Percentiles rank a stretch among this genome's conserved stretches.
Evolutionary conservation across 2,888 invertebrate species (phyloP).

Genomic region (Drosophila macrospina): DNA sequence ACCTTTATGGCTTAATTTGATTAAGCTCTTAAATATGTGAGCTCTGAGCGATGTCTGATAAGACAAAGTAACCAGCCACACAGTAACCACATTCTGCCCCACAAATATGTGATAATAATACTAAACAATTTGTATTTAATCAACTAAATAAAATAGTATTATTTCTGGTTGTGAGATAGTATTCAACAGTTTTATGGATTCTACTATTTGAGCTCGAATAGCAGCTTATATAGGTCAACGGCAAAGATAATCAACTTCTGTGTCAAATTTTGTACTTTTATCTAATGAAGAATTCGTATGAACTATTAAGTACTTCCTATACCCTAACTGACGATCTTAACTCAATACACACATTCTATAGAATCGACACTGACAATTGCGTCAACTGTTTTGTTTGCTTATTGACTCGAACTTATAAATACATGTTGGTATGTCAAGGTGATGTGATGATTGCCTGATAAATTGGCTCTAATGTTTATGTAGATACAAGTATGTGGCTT

Average conservation of each 20-base stretch:
- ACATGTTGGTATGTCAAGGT: constrained; percentile 80
- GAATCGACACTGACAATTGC: constrained; percentile 48
- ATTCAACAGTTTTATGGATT: background rate
- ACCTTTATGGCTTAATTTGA: constrained; percentile 82
- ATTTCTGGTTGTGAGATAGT: constrained; percentile 14
- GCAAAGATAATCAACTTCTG: constrained; percentile 7
- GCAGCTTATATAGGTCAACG: constrained; percentile 10
- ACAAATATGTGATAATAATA: constrained; percentile 49
- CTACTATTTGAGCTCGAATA: background rate
- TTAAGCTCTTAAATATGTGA: constrained; percentile 80
- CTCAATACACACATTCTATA: constrained; percentile 24
- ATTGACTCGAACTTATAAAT: constrained; percentile 52
- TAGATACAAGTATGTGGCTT: constrained; percentile 32
- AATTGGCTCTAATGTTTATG: constrained; percentile 56
- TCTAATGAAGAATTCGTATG: background rate
- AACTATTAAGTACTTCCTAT: constrained; percentile 10
- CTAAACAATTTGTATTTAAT: constrained; percentile 43
- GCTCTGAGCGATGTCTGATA: constrained; percentile 54
- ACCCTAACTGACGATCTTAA: constrained; percentile 21
- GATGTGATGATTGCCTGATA: constrained; percentile 61
- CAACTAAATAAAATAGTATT: constrained; percentile 13
- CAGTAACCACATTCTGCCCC: constrained; percentile 25
- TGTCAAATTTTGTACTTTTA: constrained; percentile 3
- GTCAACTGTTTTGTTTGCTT: constrained; percentile 61
- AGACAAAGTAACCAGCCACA: constrained; percentile 39